Conservation (phyloP, 2,888 invertebrate species). For the Microctonus hyperodae region DNA sequence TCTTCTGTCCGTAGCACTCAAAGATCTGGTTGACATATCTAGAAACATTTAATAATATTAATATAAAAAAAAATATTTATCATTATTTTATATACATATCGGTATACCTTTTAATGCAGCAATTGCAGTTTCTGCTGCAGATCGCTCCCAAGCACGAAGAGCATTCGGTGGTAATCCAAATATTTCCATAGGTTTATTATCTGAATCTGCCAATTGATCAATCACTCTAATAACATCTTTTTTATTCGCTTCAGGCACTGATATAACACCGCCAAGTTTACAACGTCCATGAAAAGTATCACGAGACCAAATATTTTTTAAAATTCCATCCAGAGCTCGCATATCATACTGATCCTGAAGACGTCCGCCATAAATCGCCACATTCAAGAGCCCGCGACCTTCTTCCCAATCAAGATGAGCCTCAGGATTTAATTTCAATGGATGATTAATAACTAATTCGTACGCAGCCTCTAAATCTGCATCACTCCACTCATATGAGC, state of each 20-base stretch:
- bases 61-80: constrained; percentile 2
- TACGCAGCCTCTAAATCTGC: constrained; percentile 80
- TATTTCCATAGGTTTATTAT: constrained; percentile 73
- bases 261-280: constrained; percentile 62
- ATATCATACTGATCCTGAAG: constrained; percentile 82
- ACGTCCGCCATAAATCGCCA: constrained; percentile 86
- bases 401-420: constrained; percentile 71
- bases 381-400: constrained; percentile 78
- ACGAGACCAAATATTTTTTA: constrained; percentile 64
- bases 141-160: constrained; percentile 82
- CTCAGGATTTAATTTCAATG: constrained; percentile 44
- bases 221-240: constrained; percentile 75
- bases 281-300: constrained; percentile 69
- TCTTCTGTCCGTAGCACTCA: constrained; percentile 37
- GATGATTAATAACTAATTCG: constrained; percentile 66
- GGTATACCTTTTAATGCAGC: constrained; percentile 70
- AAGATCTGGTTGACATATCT: constrained; percentile 41
- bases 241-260: constrained; percentile 47
- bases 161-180: constrained; percentile 90
- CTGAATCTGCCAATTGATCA: constrained; percentile 74
- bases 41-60: background rate
- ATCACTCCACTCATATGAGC: constrained; percentile 87
- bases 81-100: too few relatives aligned
- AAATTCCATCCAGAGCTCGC: constrained; percentile 72
- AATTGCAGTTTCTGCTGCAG: constrained; percentile 70